phyloP scores from a whole-genome alignment of 2,888 invertebrate species.

The Oscheius sp. region DNA sequence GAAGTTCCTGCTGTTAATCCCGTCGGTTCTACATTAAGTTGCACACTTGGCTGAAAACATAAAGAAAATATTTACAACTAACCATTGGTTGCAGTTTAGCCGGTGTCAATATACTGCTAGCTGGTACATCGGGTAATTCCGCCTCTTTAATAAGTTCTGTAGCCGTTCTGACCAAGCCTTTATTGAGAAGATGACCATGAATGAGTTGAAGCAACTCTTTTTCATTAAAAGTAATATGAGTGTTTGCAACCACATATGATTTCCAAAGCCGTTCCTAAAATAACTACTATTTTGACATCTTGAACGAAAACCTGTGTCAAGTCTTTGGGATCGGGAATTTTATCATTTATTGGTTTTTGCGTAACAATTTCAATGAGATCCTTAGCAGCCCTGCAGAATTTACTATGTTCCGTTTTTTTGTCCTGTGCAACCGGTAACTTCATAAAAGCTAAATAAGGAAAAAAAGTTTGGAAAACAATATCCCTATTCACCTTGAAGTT shows the following conservation, averaged over 20 bases:
- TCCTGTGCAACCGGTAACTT: slow-evolving; percentile 95
- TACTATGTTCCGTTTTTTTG: slow-evolving; percentile 90
- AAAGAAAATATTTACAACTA: background rate
- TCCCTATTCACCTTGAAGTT: slow-evolving; percentile 82
- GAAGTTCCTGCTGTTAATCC: background rate
- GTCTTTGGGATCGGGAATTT: slow-evolving; percentile 29
- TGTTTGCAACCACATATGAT: slow-evolving; percentile 93
- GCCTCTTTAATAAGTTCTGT: slow-evolving; percentile 44
- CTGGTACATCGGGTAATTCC: slow-evolving; percentile 55
- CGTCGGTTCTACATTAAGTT: background rate
- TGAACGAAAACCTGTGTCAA: slow-evolving; percentile 30
- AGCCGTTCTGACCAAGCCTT: slow-evolving; percentile 40
- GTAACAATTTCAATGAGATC: slow-evolving; percentile 81
- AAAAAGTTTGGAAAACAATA: background rate
- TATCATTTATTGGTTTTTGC: slow-evolving; percentile 45
- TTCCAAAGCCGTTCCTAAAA: slow-evolving; percentile 60
- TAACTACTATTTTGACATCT: no score
- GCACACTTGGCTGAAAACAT: slow-evolving; percentile 14
- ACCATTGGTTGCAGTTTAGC: slow-evolving; percentile 36
- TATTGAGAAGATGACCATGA: slow-evolving; percentile 74
- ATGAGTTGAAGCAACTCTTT: slow-evolving; percentile 90
- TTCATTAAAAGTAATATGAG: slow-evolving; percentile 92
- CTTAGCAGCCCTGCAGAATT: slow-evolving; percentile 91
- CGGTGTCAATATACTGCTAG: slow-evolving; percentile 41
- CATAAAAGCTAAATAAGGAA: slow-evolving; percentile 80